phyloP scores from a whole-genome alignment of 2,113 vertebrate species.

The Daboia siamensis region DNA sequence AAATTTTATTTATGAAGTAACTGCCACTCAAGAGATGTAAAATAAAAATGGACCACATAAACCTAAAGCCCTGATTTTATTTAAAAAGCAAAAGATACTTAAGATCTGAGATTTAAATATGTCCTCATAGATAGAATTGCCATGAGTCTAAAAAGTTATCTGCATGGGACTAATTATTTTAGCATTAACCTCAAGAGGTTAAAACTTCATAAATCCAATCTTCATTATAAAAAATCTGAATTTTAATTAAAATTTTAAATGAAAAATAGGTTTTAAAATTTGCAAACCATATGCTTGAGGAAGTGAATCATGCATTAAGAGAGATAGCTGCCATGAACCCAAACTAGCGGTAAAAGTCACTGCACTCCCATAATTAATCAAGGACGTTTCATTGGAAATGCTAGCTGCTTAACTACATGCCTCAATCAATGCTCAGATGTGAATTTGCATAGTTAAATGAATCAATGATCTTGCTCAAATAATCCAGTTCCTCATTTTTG shows the following conservation, averaged over 20 bases:
- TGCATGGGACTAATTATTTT: not conserved
- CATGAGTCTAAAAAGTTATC: not conserved
- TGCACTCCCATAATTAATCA: not conserved
- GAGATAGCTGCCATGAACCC: not conserved
- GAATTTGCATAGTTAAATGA: not conserved
- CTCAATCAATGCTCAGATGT: not conserved
- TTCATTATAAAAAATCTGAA: not conserved
- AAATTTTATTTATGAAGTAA: constrained; percentile 31
- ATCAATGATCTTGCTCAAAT: not conserved
- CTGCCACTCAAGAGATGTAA: not conserved
- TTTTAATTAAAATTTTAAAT: not conserved
- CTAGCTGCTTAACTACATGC: not conserved
- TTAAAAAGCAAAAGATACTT: not conserved
- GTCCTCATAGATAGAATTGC: not conserved
- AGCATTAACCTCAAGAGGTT: not conserved
- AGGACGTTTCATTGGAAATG: not conserved
- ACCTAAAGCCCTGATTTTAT: not conserved
- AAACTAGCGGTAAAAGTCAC: not conserved
- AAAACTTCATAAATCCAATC: not conserved
- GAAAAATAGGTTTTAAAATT: not conserved
- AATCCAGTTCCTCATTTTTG: not conserved
- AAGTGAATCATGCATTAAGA: not conserved
- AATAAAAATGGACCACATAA: not conserved
- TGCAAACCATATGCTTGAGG: too few relatives aligned
- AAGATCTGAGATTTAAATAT: not conserved